Evolutionary conservation across 2,113 vertebrate species (phyloP).

Genomic region (Zosterops borbonicus): DNA sequence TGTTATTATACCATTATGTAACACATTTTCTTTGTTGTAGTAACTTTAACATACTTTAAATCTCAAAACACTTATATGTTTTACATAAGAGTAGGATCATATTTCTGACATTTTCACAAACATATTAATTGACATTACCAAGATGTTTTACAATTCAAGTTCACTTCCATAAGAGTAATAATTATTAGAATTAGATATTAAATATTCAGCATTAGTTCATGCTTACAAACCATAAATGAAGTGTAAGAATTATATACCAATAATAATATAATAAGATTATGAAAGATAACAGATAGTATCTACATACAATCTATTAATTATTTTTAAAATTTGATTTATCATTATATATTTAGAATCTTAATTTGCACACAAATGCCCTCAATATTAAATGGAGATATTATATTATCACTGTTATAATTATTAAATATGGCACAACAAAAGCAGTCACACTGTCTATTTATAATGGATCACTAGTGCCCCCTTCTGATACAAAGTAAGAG

Average conservation of each 20-base stretch:
- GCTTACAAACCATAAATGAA: neutral
- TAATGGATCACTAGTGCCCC: constrained; percentile 76
- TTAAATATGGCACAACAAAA: constrained; percentile 71
- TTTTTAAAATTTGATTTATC: constrained; percentile 68
- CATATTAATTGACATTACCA: neutral
- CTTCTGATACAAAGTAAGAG: constrained; percentile 65
- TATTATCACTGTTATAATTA: constrained; percentile 59
- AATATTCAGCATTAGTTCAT: constrained; percentile 15
- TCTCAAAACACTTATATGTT: neutral
- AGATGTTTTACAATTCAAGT: neutral
- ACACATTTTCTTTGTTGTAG: neutral
- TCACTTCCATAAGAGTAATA: neutral
- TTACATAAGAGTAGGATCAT: neutral
- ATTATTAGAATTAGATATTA: neutral
- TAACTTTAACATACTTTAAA: neutral
- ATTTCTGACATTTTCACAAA: neutral
- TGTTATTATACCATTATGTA: neutral
- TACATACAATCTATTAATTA: constrained; percentile 67
- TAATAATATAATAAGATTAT: constrained; percentile 20
- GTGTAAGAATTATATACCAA: constrained; percentile 5
- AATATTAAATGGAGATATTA: constrained; percentile 65
- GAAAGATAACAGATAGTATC: constrained; percentile 46
- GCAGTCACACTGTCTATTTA: constrained; percentile 29
- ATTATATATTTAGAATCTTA: constrained; percentile 69
- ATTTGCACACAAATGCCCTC: constrained; percentile 66